Evolutionary conservation across 1,140 invertebrate species (phyloP).

Genomic region (Zeugodacus cucurbitae): DNA sequence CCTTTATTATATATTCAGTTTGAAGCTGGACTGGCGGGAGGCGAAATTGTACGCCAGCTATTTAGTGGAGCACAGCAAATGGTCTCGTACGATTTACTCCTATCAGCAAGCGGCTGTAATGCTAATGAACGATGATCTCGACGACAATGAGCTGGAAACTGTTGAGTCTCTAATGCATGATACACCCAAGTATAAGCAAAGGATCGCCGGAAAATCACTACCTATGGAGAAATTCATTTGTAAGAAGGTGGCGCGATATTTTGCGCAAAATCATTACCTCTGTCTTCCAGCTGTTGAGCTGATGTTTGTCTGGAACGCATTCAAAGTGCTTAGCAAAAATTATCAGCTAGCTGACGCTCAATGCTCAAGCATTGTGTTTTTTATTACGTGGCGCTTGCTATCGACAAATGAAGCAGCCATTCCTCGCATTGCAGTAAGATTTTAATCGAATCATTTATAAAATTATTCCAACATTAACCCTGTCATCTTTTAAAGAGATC

Average conservation of each 20-base stretch:
- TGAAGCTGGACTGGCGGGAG: slow-evolving; percentile 76
- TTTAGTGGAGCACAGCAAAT: slow-evolving; percentile 83
- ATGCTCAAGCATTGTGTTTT: slow-evolving; percentile 82
- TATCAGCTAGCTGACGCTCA: slow-evolving; percentile 75
- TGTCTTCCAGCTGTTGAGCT: slow-evolving; percentile 88
- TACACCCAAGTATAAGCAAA: slow-evolving; percentile 84
- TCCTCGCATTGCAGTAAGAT: too few relatives aligned
- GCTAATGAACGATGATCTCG: slow-evolving; percentile 68
- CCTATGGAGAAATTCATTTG: slow-evolving; percentile 97
- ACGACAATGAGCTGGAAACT: slow-evolving; percentile 52
- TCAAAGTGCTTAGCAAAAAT: slow-evolving; percentile 83
- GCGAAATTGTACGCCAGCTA: slow-evolving; percentile 78
- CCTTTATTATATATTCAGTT: slow-evolving; percentile 65
- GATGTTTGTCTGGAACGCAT: slow-evolving; percentile 94
- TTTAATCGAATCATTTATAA: too few relatives aligned
- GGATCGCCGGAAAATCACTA: slow-evolving; percentile 94
- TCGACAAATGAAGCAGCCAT: slow-evolving; percentile 48
- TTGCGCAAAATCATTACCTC: slow-evolving; percentile 78
- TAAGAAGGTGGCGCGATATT: slow-evolving; percentile 83
- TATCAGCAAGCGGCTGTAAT: slow-evolving; percentile 89
- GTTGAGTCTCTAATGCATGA: slow-evolving; percentile 69
- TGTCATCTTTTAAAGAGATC: too few relatives aligned
- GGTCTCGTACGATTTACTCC: slow-evolving; percentile 91
- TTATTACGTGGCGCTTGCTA: slow-evolving; percentile 86
- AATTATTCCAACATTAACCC: too few relatives aligned